A percentile compares a stretch with the other conserved stretches of the same genome.
Conservation (phyloP, 1,140 invertebrate species). For the Periplaneta americana region DNA sequence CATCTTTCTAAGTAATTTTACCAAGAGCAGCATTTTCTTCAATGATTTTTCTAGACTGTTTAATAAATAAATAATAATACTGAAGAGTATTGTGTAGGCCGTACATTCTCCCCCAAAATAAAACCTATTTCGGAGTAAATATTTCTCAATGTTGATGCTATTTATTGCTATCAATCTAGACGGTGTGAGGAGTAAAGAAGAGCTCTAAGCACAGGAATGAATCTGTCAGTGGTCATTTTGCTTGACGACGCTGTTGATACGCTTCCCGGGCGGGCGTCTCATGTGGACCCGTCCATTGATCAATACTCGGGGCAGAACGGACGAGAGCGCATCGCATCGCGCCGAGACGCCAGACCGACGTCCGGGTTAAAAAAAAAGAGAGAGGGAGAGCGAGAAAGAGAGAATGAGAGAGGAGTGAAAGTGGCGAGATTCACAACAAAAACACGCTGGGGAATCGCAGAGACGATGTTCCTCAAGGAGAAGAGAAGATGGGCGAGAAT, state of each 20-base stretch:
- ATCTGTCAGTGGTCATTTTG: not conserved
- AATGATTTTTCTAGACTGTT: no score
- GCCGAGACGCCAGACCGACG: not conserved
- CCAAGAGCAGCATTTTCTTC: no score
- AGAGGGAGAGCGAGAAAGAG: not conserved
- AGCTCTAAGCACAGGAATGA: no score
- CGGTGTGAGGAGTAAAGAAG: no score
- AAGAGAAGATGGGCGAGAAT: not conserved
- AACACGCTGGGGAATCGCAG: not conserved
- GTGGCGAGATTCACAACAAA: not conserved
- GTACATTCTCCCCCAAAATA: no score
- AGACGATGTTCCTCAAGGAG: not conserved
- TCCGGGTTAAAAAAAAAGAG: not conserved
- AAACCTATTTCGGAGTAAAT: no score
- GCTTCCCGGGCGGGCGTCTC: not conserved
- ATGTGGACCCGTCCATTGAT: not conserved
- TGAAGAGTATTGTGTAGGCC: no score
- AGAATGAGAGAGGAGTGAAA: not conserved
- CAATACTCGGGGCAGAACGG: not conserved
- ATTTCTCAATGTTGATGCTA: no score
- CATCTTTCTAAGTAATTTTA: no score
- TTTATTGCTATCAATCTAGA: no score
- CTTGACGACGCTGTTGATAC: not conserved
- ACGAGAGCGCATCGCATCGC: not conserved
- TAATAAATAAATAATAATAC: no score